Evolutionary conservation across 2,113 vertebrate genomes (phyloP), one percentile per base, ranked within the genome.

Genomic region (Clupea harengus): DNA sequence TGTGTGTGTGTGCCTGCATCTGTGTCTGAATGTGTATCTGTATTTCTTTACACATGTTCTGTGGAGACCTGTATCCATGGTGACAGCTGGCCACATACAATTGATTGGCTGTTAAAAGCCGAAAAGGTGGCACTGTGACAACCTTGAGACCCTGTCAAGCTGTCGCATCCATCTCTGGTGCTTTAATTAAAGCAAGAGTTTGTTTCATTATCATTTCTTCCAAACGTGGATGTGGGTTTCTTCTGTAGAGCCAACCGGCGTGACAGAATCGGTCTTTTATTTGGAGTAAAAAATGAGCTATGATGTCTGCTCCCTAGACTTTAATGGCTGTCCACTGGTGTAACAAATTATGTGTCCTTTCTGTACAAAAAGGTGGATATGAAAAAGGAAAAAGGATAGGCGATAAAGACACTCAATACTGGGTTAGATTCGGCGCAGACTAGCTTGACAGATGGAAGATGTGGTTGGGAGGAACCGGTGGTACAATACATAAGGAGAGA

Each of bases 51-150:
- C 49, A 20, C 45, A 45, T 46, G 88, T 88, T 85, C 86, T 81
- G 57, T 85, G 84, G 86, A 84, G 84, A 81, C 84, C 75, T 89
- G 90, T 90, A 90, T 87, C 90, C 90, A 89, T 90, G 88, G 88
- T 46, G 87, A 90, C 85, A 89, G 87, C 81, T 83, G 88, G 84
- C 88, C 84, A 86, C 88, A 86, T 83, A 82, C 84, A 50, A 82
- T 83, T 81, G 80, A 72, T 84, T 85, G 39, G 86, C 85, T 89
- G 82, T 25, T 82, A 83, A 64, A 57, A 64, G 85, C 86, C 89
- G 67, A 83, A 57, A 78, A 85, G 83, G 83, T 67, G 78, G 78
- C 86, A 83, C 83, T n/a, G 67, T 89, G 87, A 89, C 54, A 87
- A 85, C 81, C 86, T 78, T 45, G 83, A 72, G 44, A 82, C 82